A percentile compares a stretch with the other conserved stretches of the same genome.
phyloP scores from a whole-genome alignment of 2,888 invertebrate genomes.

The Monochamus alternatus region DNA sequence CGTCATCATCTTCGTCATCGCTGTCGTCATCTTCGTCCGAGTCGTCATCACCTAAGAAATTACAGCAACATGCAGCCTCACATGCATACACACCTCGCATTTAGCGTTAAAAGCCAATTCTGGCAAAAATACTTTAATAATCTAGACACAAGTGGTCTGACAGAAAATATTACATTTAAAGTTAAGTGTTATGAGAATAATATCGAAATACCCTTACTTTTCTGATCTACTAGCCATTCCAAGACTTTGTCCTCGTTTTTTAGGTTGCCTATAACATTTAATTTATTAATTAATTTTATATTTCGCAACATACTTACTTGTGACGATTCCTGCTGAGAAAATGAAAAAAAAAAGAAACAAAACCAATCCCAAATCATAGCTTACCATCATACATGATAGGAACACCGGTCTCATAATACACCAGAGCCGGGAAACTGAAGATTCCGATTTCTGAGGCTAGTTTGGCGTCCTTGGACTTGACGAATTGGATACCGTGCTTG shows the following conservation, averaged over 20 bases:
- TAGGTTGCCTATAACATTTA: conserved; percentile 88
- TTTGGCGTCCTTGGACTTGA: conserved; percentile 92
- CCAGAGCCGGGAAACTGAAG: conserved; percentile 92
- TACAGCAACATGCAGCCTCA: conserved; percentile 68
- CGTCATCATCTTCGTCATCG: conserved; percentile 69
- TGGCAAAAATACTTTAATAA: conserved; percentile 14
- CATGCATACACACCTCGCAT: conserved; percentile 65
- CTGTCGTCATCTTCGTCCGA: conserved; percentile 73
- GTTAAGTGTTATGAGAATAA: conserved; percentile 47
- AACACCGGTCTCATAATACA: conserved; percentile 94
- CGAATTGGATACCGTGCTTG: conserved; percentile 93
- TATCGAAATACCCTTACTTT: conserved; percentile 89
- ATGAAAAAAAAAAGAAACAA: conserved; percentile 34
- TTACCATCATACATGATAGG: conserved; percentile 97
- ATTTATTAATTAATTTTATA: conserved; percentile 40
- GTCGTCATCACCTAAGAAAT: conserved; percentile 71
- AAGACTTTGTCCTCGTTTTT: conserved; percentile 95
- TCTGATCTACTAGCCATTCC: conserved; percentile 96
- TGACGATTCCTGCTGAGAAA: conserved; percentile 45
- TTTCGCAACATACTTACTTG: conserved; percentile 38
- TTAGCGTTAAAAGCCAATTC: conserved; percentile 54
- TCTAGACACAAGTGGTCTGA: conserved; percentile 33
- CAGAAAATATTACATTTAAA: conserved; percentile 44
- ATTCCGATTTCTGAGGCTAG: conserved; percentile 93
- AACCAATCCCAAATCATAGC: conserved; percentile 62